Evolutionary conservation across 2,797 vertebrate species (phyloP).

Genomic region (Helostoma temminkii): DNA sequence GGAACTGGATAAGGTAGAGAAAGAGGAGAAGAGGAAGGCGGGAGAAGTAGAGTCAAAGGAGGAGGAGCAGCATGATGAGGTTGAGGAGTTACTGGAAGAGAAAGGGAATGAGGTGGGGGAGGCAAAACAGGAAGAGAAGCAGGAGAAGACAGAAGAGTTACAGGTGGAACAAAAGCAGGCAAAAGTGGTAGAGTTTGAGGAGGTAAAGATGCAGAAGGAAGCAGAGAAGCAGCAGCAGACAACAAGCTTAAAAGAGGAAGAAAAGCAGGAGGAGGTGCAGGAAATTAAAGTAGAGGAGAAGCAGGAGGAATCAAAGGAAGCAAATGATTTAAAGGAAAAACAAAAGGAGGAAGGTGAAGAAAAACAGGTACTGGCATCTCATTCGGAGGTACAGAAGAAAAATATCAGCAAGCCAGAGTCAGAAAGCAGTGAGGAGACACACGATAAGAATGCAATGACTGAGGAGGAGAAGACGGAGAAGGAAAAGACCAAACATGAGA

Average conservation of each 20-base stretch:
- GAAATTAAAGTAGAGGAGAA: not conserved
- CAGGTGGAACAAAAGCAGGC: not conserved
- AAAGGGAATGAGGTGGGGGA: not conserved
- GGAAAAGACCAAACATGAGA: not conserved
- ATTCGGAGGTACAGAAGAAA: not conserved
- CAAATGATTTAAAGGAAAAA: not conserved
- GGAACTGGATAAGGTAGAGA: not conserved
- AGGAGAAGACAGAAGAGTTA: not conserved
- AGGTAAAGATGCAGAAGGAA: not conserved
- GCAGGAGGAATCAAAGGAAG: not conserved
- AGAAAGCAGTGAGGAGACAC: constrained; percentile 2
- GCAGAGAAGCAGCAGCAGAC: not conserved
- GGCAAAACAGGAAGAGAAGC: not conserved
- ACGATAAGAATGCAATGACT: constrained; percentile 1
- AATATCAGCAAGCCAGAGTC: not conserved
- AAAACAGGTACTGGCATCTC: not conserved
- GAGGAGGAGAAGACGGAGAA: not conserved
- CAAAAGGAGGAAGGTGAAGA: not conserved
- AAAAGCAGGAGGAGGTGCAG: not conserved
- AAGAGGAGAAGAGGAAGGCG: not conserved
- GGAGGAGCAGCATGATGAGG: not conserved
- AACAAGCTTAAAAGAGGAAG: not conserved
- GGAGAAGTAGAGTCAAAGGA: not conserved
- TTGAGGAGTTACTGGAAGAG: not conserved
- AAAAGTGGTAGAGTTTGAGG: not conserved